Percentiles rank a stretch among this genome's conserved stretches.
phyloP scores from a whole-genome alignment of 2,797 vertebrate genomes.

The Oreochromis grahami region DNA sequence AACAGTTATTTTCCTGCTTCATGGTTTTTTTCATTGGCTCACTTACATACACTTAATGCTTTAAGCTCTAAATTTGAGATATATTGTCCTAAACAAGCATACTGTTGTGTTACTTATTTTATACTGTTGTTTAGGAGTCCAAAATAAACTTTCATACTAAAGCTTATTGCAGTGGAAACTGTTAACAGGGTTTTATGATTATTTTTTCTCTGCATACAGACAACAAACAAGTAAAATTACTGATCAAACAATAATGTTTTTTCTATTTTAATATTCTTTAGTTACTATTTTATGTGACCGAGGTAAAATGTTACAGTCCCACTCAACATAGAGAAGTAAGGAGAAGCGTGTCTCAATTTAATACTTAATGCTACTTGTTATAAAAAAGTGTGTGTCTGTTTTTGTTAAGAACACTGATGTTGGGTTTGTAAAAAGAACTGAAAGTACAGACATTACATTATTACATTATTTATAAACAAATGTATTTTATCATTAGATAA shows the following conservation, averaged over 20 bases:
- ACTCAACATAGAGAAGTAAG: background rate
- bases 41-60: background rate
- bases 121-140: background rate
- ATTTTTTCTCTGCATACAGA: background rate
- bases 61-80: background rate
- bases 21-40: background rate
- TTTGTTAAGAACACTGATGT: background rate
- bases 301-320: background rate
- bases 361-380: background rate
- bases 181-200: background rate
- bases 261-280: background rate
- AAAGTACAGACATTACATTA: background rate
- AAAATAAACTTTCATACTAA: background rate
- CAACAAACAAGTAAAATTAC: background rate
- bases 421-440: background rate
- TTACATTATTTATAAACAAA: background rate
- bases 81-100: background rate
- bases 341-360: background rate
- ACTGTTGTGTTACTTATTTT: background rate
- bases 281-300: background rate
- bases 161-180: background rate
- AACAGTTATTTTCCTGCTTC: background rate
- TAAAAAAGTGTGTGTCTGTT: background rate
- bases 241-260: background rate
- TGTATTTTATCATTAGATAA: background rate